A percentile compares a stretch with the other conserved stretches of the same genome.
Evolutionary conservation across 1,140 invertebrate species (phyloP).

Genomic region (Hycleus phaleratus): DNA sequence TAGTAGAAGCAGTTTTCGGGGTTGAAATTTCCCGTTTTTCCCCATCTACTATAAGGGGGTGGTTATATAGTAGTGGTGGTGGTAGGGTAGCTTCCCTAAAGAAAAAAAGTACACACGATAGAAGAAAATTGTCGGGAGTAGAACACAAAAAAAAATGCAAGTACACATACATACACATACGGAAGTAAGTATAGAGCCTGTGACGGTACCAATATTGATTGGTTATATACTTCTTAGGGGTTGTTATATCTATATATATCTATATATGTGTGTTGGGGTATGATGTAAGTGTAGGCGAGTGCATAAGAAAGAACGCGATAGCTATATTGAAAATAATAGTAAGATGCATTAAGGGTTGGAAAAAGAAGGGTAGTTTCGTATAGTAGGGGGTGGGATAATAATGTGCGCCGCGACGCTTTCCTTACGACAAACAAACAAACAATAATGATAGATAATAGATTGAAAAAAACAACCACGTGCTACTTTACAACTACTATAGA

Average conservation of each 20-base stretch:
- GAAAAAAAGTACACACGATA: neutral
- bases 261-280: too few relatives aligned
- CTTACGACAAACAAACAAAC: conserved; percentile 1
- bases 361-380: too few relatives aligned
- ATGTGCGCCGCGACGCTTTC: conserved; percentile 16
- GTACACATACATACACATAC: conserved; percentile 34
- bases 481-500: too few relatives aligned
- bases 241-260: neutral
- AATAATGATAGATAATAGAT: conserved; percentile 15
- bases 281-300: conserved; percentile 3
- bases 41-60: too few relatives aligned
- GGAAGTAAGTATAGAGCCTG: conserved; percentile 40
- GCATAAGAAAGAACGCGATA: conserved; percentile 16
- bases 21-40: too few relatives aligned
- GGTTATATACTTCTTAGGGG: conserved; percentile 35
- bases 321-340: conserved; percentile 1
- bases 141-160: conserved; percentile 42
- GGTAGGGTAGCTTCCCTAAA: too few relatives aligned
- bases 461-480: neutral
- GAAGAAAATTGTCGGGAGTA: neutral
- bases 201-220: conserved; percentile 41
- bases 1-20: too few relatives aligned
- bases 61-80: too few relatives aligned
- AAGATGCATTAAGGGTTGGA: too few relatives aligned
- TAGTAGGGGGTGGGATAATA: conserved; percentile 3